Percentiles rank a stretch among this genome's conserved stretches.
Evolutionary conservation across 2,797 vertebrate species (phyloP).

Genomic region (Catamblyrhynchus diadema): DNA sequence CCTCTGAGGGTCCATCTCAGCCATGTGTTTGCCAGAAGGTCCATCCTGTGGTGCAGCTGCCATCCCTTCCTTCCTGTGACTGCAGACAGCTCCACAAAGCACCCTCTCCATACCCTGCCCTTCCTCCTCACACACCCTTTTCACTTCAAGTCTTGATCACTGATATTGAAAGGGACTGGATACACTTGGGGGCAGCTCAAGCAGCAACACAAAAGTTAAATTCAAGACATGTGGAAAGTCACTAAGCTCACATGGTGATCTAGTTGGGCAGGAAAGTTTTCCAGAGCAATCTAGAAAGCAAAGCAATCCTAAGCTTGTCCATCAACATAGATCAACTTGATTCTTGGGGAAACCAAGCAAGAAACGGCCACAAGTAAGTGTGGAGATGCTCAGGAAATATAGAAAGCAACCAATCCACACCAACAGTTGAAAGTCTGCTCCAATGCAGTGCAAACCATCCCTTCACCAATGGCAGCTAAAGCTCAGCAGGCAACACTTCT

Average conservation of each 20-base stretch:
- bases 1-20: slow-evolving; percentile 6
- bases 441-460: background rate
- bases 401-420: background rate
- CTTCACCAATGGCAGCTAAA: background rate
- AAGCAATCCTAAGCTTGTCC: background rate
- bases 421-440: background rate
- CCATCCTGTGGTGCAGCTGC: background rate
- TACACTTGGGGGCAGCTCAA: background rate
- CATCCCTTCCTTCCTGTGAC: background rate
- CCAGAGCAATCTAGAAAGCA: background rate
- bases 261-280: background rate
- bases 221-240: background rate
- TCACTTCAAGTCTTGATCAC: background rate
- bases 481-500: background rate
- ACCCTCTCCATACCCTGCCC: rapidly evolving
- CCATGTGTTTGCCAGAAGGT: background rate
- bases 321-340: background rate
- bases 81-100: background rate
- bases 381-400: background rate
- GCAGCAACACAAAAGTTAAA: background rate
- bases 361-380: background rate
- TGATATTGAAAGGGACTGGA: background rate
- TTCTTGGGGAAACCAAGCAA: background rate
- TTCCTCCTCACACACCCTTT: background rate
- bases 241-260: rapidly evolving